phyloP scores from a whole-genome alignment of 2,888 invertebrate genomes.

The Agriopis aurantiaria region DNA sequence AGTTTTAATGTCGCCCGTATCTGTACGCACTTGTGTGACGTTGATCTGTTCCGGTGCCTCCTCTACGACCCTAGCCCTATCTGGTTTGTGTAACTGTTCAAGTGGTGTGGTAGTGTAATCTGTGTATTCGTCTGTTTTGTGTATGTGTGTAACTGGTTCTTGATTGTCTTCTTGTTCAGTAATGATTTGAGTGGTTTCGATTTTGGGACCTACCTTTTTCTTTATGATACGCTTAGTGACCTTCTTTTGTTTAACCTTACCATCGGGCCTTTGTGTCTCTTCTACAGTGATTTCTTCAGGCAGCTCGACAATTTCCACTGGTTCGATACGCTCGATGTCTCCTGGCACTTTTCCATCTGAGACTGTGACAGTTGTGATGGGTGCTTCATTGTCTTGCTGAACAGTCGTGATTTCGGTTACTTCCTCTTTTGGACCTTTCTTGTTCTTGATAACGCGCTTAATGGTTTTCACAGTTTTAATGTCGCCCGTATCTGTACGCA shows the following conservation, averaged over 20 bases:
- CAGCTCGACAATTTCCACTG: constrained; percentile 67
- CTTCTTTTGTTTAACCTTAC: constrained; percentile 41
- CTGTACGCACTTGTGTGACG: constrained; percentile 48
- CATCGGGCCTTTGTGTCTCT: constrained; percentile 38
- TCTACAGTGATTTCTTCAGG: constrained; percentile 47
- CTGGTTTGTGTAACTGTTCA: constrained; percentile 49
- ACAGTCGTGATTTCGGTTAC: constrained; percentile 65
- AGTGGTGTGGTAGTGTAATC: constrained; percentile 52
- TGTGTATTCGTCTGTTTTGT: constrained; percentile 57
- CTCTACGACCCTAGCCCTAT: constrained; percentile 57
- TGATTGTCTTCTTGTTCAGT: constrained; percentile 62
- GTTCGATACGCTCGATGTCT: constrained; percentile 68
- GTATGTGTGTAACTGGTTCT: constrained; percentile 44
- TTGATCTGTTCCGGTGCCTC: constrained; percentile 48
- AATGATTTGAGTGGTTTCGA: constrained; percentile 55
- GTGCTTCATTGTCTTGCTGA: constrained; percentile 55
- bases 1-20: constrained; percentile 59
- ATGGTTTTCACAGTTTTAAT: constrained; percentile 50
- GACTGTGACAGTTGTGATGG: constrained; percentile 44
- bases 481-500: constrained; percentile 48
- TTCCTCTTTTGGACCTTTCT: constrained; percentile 62
- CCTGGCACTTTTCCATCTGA: constrained; percentile 48
- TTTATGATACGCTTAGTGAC: constrained; percentile 69
- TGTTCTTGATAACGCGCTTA: constrained; percentile 60
- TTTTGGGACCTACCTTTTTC: constrained; percentile 62